phyloP scores from a whole-genome alignment of 2,888 invertebrate genomes.

The Caenorhabditis zanzibari region DNA sequence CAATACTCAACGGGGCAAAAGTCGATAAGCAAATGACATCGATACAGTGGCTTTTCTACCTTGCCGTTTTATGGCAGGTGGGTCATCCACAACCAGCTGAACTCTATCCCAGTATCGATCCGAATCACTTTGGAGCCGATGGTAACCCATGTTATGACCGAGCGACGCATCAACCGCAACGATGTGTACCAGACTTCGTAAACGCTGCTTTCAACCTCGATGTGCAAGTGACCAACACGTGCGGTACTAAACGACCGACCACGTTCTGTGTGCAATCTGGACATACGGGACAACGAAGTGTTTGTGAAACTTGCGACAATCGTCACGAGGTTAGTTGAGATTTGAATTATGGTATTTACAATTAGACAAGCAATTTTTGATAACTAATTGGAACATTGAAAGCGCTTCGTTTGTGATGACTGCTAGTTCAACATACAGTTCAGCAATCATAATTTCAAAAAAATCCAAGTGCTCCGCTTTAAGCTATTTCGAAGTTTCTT shows the following conservation, averaged over 20 bases:
- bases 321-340: constrained; percentile 73
- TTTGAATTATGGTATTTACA: neutral
- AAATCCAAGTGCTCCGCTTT: too few relatives aligned
- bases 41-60: constrained; percentile 49
- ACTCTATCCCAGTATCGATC: constrained; percentile 79
- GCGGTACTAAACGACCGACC: constrained; percentile 90
- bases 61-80: constrained; percentile 53
- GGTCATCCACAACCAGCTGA: constrained; percentile 77
- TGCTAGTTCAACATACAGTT: too few relatives aligned
- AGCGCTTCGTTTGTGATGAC: too few relatives aligned
- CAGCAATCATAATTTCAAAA: too few relatives aligned
- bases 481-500: too few relatives aligned
- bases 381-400: too few relatives aligned
- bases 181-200: constrained; percentile 95
- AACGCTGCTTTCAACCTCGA: constrained; percentile 94
- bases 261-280: constrained; percentile 94
- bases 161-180: constrained; percentile 74
- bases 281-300: constrained; percentile 84
- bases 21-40: constrained; percentile 37
- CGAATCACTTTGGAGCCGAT: constrained; percentile 80
- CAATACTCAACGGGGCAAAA: constrained; percentile 30
- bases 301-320: constrained; percentile 81
- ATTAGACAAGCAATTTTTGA: neutral
- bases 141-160: constrained; percentile 79
- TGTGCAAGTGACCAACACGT: constrained; percentile 96